These are phyloP conservation scores for Ivindomyrus marchei DNA, from an alignment of 2,113 vertebrate species.

Conservation along the genomic window DNA sequence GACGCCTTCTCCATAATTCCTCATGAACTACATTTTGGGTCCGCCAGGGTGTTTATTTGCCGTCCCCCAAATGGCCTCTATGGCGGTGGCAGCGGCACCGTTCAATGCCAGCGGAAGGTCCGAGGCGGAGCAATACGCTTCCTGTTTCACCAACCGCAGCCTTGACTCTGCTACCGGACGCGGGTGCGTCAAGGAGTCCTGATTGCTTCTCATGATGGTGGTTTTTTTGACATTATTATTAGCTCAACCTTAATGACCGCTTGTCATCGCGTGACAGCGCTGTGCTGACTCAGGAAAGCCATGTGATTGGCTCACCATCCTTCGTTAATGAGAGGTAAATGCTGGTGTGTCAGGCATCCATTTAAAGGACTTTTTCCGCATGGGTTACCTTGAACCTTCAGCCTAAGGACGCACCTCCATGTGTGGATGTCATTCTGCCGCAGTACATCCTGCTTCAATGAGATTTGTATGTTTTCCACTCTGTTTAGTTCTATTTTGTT, in stretches of 20 bases:
- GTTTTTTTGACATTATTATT: slow-evolving; percentile 24
- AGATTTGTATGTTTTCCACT: background rate
- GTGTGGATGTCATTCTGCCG: background rate
- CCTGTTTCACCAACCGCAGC: slow-evolving; percentile 41
- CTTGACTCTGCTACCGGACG: slow-evolving; percentile 32
- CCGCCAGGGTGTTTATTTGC: background rate
- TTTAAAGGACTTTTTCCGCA: background rate
- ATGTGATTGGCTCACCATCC: background rate
- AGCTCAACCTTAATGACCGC: background rate
- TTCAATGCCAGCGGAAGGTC: slow-evolving; percentile 36
- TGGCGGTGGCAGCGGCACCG: background rate
- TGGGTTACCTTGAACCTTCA: background rate
- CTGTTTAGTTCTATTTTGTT: slow-evolving; percentile 2
- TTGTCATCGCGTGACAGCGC: background rate
- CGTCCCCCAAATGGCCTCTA: background rate
- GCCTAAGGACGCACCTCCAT: background rate
- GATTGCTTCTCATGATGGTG: background rate
- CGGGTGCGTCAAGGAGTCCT: background rate
- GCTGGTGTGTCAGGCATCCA: background rate
- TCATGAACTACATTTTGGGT: background rate
- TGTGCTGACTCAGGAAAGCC: background rate
- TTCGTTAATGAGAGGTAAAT: background rate
- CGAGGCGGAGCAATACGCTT: slow-evolving; percentile 20
- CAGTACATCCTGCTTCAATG: background rate
- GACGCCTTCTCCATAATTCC: background rate